Evolutionary conservation across 2,888 invertebrate genomes (phyloP), one percentile per base, ranked within the genome.

Genomic region (Heteropelma amictum): DNA sequence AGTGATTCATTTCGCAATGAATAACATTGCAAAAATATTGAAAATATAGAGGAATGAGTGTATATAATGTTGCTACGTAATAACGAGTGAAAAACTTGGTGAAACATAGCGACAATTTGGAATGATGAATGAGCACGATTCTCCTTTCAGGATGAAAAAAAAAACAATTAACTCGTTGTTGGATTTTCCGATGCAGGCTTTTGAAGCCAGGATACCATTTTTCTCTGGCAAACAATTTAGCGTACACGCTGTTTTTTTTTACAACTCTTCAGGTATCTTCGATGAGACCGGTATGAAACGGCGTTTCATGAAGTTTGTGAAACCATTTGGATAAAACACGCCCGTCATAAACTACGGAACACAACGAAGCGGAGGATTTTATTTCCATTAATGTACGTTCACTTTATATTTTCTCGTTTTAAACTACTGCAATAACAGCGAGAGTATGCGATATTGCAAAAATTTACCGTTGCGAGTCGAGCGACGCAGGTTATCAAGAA

Each of bases 401-500:
- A 63, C 14, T 64, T 64, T 64, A 58, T 64, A 21, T 64, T 26
- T 40, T 40, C 35, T 23, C 21, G 28, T 23, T 49, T 67, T 64
- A 49, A 49, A 64, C 19, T 30, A 26, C 26, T 40, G 61, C 28
- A 17, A 61, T 38, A 63, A 30, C 40, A 26, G 28, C 7, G 33
- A 21, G 51, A 47, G 53, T 19, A 56, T 63, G 45, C 38, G 51
- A 30, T 38, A 49, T 49, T 71, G 28, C 56, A 17, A 35, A 49
- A 71, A 63, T 71, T 54, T 63, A 71, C 63, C 47, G 30, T 26
- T 45, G 7, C 28, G 28, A 19, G 38, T 54, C 38, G 33, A 30
- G 8, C 53, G 28, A 30, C n/a, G n/a, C 33, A 19, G 53, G 70
- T 56, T 63, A 71, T 63, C 63, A 71, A 71, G 47, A 38, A 63